Conservation (phyloP, 2,797 vertebrate genomes). For the Pelodytes ibericus region DNA sequence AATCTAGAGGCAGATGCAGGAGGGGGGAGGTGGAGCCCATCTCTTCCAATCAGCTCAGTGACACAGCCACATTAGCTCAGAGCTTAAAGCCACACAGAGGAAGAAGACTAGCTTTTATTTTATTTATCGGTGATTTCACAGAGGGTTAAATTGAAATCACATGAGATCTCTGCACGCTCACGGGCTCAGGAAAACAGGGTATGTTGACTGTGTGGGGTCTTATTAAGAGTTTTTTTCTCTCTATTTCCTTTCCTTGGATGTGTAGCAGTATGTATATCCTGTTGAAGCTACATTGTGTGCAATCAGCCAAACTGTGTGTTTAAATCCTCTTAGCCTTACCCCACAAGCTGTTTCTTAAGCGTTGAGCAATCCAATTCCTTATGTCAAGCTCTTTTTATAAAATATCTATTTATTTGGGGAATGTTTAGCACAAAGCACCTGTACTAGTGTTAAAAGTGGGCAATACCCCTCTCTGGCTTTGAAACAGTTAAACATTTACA, state of each 20-base stretch:
- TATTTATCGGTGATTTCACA: constrained; percentile 39
- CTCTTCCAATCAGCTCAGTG: constrained; percentile 46
- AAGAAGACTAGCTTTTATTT: constrained; percentile 38
- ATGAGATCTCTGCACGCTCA: neutral
- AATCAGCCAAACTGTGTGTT: constrained; percentile 15
- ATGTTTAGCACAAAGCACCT: too few relatives aligned
- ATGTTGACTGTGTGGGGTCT: constrained; percentile 8
- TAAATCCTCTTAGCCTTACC: constrained; percentile 47
- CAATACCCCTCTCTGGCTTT: too few relatives aligned
- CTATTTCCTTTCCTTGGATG: neutral
- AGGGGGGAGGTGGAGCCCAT: constrained; percentile 44
- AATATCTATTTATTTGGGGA: too few relatives aligned
- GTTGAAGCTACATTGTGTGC: constrained; percentile 37
- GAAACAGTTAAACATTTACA: too few relatives aligned
- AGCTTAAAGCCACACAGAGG: constrained; percentile 46
- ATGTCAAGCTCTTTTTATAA: too few relatives aligned
- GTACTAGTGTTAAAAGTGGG: too few relatives aligned
- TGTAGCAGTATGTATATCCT: constrained; percentile 6
- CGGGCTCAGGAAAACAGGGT: neutral
- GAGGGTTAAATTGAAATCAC: constrained; percentile 23
- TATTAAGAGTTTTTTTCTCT: neutral
- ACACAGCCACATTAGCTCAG: constrained; percentile 53
- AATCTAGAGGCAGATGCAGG: constrained; percentile 47
- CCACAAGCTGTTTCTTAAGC: constrained; percentile 15
- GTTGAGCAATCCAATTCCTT: neutral